Evolutionary conservation across 2,797 vertebrate genomes (phyloP).

Genomic region (Melanotaenia trifasciata): DNA sequence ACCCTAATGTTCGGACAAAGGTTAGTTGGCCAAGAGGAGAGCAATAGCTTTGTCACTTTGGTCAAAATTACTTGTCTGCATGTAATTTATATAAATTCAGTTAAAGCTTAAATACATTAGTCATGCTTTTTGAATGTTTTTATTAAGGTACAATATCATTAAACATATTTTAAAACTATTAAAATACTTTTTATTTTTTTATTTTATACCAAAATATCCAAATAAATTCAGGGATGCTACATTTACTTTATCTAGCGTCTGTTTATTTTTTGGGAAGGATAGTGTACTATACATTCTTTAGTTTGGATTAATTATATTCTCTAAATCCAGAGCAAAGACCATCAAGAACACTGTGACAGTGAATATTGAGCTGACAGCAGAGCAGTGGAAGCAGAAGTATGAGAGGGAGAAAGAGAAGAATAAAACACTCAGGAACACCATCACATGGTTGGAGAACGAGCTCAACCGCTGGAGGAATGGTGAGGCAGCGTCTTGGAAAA

Average conservation of each 20-base stretch:
- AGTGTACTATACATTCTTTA: neutral
- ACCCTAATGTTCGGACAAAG: slow-evolving; percentile 97
- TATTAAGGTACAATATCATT: neutral
- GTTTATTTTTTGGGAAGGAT: too few relatives aligned
- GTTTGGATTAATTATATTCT: neutral
- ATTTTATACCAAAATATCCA: neutral
- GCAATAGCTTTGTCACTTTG: neutral
- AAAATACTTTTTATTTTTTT: neutral
- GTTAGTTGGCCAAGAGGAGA: slow-evolving; percentile 64
- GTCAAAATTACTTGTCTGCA: neutral
- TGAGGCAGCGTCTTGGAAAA: slow-evolving; percentile 65
- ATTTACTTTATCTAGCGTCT: neutral
- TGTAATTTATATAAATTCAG: neutral
- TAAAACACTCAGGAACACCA: slow-evolving; percentile 91
- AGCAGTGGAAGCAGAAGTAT: slow-evolving; percentile 99
- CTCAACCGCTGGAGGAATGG: slow-evolving; percentile 97
- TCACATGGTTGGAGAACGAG: slow-evolving; percentile 96
- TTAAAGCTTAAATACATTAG: neutral
- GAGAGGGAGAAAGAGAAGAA: slow-evolving; percentile 96
- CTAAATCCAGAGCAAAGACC: slow-evolving; percentile 91
- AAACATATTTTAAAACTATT: neutral
- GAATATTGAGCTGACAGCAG: slow-evolving; percentile 95
- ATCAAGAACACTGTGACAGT: slow-evolving; percentile 98
- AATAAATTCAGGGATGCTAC: neutral
- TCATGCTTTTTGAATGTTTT: neutral